Evolutionary conservation across 2,888 invertebrate genomes (phyloP), one percentile per base, ranked within the genome.

Genomic region (Keiferia lycopersicella): DNA sequence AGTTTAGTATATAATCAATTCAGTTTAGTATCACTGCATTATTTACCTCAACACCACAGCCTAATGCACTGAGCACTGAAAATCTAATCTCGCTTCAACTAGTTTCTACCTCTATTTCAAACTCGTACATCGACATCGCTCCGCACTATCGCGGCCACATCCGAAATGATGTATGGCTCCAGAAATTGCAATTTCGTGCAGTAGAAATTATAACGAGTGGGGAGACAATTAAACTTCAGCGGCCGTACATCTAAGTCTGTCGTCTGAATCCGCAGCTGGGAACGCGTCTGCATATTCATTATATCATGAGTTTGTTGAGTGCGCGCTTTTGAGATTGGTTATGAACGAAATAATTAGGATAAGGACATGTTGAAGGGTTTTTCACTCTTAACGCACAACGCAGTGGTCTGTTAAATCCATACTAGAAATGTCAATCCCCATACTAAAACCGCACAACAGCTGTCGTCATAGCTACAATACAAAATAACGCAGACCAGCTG

Each of bases 131-230:
- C 56, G 56, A 58, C 39, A 58, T 6, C 11, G 38, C 12, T 20
- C 58, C 39, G 10, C 39, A 22, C 38, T 39, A 58, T n/a, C 16
- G 45, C 26, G 20, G 20, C 58, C 26, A 45, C 45, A 41, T 45
- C 39, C 60, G 39, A 60, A 30, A 69, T 71, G 69, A 69, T 69
- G 61, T 64, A 71, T 68, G 53, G 64, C 61, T 39, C 10, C 8
- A 61, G 66, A 66, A 69, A 69, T 65, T 69, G 71, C 71, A 71
- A 68, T 68, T 69, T 67, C 63, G 60, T 67, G 68, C 68, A 68
- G 59, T 30, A 60, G 60, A 45, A 60, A 60, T 60, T 60, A 45
- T 60, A 60, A 58, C 58, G 45, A 41, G 34, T 34, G 45, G 45
- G 8, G 45, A 60, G 60, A 60, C 60, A 60, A 60, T 60, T 60